Evolutionary conservation across 1,140 invertebrate genomes (phyloP).

Genomic region (Druon quercuslanigerum): DNA sequence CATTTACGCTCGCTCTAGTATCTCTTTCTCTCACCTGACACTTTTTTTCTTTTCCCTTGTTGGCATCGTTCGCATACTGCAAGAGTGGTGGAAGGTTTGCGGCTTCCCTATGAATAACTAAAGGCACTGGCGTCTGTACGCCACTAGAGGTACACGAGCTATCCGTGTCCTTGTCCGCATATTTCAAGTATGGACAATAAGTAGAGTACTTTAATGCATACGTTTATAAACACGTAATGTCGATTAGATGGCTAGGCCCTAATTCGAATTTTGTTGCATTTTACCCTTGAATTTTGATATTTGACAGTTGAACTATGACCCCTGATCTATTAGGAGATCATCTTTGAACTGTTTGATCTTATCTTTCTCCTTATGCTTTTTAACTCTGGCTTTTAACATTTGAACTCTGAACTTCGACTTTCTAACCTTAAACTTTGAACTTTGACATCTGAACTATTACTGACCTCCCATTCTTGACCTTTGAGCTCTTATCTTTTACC

Average conservation of each 20-base stretch:
- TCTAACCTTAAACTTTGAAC: too few species aligned
- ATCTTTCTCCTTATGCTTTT: too few species aligned
- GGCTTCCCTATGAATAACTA: slow-evolving; percentile 16
- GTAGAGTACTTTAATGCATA: slow-evolving; percentile 1
- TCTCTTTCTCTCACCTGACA: neutral
- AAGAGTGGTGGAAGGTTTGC: slow-evolving; percentile 23
- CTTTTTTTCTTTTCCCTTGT: neutral
- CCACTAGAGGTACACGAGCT: slow-evolving; percentile 2
- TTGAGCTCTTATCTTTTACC: too few species aligned
- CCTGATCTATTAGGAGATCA: too few species aligned
- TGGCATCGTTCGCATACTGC: slow-evolving; percentile 13
- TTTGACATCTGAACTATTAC: too few species aligned
- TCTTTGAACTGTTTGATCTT: too few species aligned
- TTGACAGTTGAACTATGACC: too few species aligned
- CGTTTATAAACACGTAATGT: slow-evolving; percentile 10
- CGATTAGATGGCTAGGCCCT: neutral
- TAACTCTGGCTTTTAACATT: too few species aligned
- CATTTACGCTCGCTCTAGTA: neutral
- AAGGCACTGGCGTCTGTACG: slow-evolving; percentile 5
- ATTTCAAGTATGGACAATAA: neutral
- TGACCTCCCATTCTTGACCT: too few species aligned
- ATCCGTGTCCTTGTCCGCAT: neutral
- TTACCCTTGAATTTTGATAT: too few species aligned
- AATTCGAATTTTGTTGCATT: neutral
- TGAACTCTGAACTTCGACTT: too few species aligned